Evolutionary conservation across 1,140 invertebrate genomes (phyloP).

Genomic region (Homarus americanus): DNA sequence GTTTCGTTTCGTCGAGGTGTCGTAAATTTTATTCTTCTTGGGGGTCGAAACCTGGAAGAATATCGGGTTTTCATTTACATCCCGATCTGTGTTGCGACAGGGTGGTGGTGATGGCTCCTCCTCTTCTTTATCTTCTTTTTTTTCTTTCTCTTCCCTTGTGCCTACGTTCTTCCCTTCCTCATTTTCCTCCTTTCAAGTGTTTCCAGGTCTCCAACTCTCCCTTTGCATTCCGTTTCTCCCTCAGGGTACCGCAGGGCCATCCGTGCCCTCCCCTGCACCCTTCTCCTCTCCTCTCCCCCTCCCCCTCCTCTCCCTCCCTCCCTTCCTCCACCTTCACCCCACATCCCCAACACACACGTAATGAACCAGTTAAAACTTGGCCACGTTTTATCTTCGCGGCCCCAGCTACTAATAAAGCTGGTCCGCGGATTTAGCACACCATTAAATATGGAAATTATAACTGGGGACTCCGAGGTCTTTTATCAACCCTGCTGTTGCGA

Average conservation of each 20-base stretch:
- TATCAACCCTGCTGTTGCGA: slow-evolving; percentile 13
- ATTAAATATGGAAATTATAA: slow-evolving; percentile 73
- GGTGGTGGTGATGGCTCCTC: background rate
- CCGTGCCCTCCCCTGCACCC: background rate
- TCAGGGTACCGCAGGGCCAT: background rate
- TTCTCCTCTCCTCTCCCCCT: slow-evolving; percentile 5
- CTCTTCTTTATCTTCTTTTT: background rate
- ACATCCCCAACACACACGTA: slow-evolving; percentile 34
- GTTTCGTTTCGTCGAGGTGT: background rate
- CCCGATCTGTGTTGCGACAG: background rate
- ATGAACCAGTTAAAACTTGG: slow-evolving; percentile 73
- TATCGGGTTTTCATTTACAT: slow-evolving; percentile 50
- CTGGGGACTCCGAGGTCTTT: slow-evolving; percentile 1
- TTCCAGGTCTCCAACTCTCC: background rate
- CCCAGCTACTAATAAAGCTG: slow-evolving; percentile 72
- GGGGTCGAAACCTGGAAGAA: background rate
- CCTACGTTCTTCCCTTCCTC: background rate
- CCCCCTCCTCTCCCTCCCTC: background rate
- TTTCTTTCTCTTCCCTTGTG: background rate
- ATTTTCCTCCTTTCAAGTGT: background rate
- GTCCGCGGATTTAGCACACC: slow-evolving; percentile 65
- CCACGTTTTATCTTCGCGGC: slow-evolving; percentile 61
- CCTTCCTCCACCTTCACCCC: too few relatives aligned
- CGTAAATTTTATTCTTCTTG: background rate
- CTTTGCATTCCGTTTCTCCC: background rate